Conservation (phyloP, 92 coral and sea anemone species). For the Porites evermanni region DNA sequence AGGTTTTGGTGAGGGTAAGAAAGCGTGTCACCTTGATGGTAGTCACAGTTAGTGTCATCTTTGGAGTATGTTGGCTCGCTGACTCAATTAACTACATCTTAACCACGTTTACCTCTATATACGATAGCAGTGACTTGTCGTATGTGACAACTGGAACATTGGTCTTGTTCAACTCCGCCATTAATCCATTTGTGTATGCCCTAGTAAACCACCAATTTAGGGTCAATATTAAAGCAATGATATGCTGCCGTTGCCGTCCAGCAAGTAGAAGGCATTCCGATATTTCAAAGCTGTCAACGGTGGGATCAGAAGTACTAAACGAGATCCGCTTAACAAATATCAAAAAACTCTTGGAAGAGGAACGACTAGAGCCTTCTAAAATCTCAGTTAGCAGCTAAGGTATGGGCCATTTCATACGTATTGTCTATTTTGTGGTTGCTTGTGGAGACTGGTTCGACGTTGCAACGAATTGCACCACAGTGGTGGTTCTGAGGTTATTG, state of each 20-base stretch:
- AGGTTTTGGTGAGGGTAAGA: conserved; percentile 19
- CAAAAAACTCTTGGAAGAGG: too few relatives aligned
- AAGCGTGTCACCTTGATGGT: conserved; percentile 32
- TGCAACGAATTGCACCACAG: too few relatives aligned
- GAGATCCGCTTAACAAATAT: too few relatives aligned
- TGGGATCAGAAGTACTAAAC: too few relatives aligned
- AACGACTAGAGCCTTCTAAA: too few relatives aligned
- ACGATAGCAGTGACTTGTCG: background rate
- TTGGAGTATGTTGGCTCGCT: conserved; percentile 18
- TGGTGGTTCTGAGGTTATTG: too few relatives aligned
- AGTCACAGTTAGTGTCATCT: conserved; percentile 24
- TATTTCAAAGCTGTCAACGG: too few relatives aligned
- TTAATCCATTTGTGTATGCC: conserved; percentile 27
- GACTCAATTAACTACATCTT: background rate
- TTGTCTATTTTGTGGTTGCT: too few relatives aligned
- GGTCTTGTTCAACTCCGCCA: conserved; percentile 16
- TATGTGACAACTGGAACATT: background rate
- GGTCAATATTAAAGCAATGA: background rate
- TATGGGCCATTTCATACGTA: too few relatives aligned
- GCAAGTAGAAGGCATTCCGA: background rate
- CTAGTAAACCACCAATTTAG: conserved; percentile 1
- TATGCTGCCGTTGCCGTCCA: background rate
- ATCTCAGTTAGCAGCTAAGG: too few relatives aligned
- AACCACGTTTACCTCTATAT: background rate
- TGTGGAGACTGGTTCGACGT: too few relatives aligned